phyloP scores from a whole-genome alignment of 1,140 invertebrate genomes.

The Formica selysi region DNA sequence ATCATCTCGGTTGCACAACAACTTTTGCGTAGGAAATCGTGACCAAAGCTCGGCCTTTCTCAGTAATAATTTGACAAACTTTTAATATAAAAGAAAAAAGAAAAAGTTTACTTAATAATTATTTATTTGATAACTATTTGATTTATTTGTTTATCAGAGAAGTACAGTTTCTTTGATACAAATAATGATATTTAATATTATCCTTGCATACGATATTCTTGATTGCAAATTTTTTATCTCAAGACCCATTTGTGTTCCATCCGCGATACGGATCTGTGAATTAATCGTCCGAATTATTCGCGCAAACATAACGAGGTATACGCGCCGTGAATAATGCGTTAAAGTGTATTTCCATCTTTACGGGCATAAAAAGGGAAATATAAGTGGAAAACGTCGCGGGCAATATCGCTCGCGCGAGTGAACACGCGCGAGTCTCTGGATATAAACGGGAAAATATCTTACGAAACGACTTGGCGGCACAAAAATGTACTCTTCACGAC shows the following conservation, averaged over 20 bases:
- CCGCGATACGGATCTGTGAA: conserved; percentile 8
- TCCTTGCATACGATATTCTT: background rate
- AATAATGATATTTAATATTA: background rate
- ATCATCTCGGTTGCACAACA: background rate
- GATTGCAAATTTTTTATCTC: background rate
- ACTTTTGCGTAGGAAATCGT: background rate
- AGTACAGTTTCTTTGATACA: background rate
- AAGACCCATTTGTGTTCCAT: conserved; percentile 8
- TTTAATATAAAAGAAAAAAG: background rate
- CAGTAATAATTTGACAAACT: background rate
- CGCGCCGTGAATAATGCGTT: conserved; percentile 42
- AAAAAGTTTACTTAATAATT: background rate
- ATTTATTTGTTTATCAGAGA: too few species aligned
- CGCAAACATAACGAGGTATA: conserved; percentile 23
- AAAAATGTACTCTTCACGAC: conserved; percentile 37
- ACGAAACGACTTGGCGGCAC: conserved; percentile 31
- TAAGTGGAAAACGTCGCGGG: conserved; percentile 47
- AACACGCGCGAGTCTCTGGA: background rate
- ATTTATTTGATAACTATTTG: background rate
- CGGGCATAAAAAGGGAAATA: conserved; percentile 10
- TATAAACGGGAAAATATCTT: conserved; percentile 56
- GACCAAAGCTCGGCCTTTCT: background rate
- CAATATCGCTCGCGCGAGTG: conserved; percentile 50
- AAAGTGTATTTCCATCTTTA: conserved; percentile 57
- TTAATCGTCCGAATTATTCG: conserved; percentile 33